Conservation (phyloP, 37 sponge, comb jelly and placozoan genomes). For the Ephydatia muelleri region DNA sequence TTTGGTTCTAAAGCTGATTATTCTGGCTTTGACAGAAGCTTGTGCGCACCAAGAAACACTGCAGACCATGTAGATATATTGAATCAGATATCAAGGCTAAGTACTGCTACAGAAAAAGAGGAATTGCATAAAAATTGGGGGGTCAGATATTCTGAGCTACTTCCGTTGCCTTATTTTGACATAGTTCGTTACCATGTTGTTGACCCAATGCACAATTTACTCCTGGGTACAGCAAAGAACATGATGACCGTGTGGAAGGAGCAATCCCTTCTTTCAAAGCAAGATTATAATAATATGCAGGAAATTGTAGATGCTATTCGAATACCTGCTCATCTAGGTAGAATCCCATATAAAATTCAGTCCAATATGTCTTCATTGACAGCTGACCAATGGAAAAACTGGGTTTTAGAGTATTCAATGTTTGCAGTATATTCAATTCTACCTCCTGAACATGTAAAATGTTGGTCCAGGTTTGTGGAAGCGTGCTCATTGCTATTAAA, state of each 20-base stretch:
- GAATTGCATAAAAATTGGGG: constrained; percentile 27
- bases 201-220: constrained; percentile 58
- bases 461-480: background rate
- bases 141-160: constrained; percentile 28
- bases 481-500: constrained; percentile 5
- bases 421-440: constrained; percentile 24
- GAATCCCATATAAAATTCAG: no score
- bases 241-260: constrained; percentile 19
- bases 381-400: constrained; percentile 67
- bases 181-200: constrained; percentile 8
- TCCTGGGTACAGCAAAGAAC: constrained; percentile 47
- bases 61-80: background rate
- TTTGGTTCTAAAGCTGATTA: constrained; percentile 46
- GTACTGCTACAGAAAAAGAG: no score
- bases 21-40: constrained; percentile 21
- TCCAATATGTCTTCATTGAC: constrained; percentile 47
- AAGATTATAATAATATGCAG: constrained; percentile 27
- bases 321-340: no score
- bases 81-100: no score
- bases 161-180: constrained; percentile 51
- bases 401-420: constrained; percentile 41
- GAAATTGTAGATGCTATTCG: constrained; percentile 8
- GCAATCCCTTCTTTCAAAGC: background rate
- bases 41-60: constrained; percentile 9
- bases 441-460: constrained; percentile 7